Conservation (phyloP, 2,113 vertebrate genomes). For the Vicugna pacos region DNA sequence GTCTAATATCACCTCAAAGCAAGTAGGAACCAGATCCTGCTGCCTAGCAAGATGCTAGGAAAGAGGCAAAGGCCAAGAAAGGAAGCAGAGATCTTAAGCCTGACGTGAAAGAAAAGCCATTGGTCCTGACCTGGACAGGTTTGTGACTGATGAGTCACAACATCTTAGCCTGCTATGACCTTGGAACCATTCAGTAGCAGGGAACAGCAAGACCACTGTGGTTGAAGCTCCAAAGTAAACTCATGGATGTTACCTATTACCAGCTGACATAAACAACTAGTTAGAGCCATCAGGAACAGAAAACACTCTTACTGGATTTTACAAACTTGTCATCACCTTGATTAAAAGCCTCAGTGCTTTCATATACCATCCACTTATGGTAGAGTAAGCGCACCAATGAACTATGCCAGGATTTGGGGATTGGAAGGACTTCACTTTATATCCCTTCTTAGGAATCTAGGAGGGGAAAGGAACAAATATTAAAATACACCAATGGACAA, state of each 20-base stretch:
- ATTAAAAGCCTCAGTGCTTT: background rate
- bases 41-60: background rate
- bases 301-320: background rate
- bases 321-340: background rate
- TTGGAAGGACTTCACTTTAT: background rate
- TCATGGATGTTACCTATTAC: background rate
- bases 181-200: background rate
- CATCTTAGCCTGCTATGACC: background rate
- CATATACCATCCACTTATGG: background rate
- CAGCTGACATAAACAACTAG: background rate
- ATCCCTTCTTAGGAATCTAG: background rate
- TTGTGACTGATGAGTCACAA: background rate
- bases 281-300: background rate
- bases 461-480: background rate
- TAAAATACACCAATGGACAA: background rate
- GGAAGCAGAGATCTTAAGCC: background rate
- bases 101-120: background rate
- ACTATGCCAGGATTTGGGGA: background rate
- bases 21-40: background rate
- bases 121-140: background rate
- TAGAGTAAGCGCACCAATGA: background rate
- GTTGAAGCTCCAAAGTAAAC: background rate
- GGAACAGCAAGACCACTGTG: background rate
- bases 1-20: background rate
- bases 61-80: background rate